Percentiles rank a stretch among this genome's conserved stretches.
phyloP scores from a whole-genome alignment of 2,797 vertebrate species.

The Erithacus rubecula region DNA sequence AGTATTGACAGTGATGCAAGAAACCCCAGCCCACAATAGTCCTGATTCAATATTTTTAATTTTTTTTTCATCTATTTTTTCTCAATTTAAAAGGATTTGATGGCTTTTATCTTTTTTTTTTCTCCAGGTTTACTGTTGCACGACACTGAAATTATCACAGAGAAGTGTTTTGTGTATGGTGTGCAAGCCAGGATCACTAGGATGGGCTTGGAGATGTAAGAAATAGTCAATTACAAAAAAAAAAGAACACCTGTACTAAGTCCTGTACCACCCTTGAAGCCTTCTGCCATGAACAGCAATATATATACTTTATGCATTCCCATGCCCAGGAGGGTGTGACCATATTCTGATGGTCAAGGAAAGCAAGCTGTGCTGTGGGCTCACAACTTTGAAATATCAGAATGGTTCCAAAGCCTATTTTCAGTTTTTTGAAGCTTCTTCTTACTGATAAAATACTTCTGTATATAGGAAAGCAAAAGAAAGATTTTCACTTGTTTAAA shows the following conservation, averaged over 20 bases:
- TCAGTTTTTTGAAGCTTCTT: background rate
- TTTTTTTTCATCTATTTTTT: background rate
- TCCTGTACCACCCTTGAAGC: background rate
- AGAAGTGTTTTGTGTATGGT: background rate
- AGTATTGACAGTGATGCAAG: background rate
- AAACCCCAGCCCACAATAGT: background rate
- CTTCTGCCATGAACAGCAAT: background rate
- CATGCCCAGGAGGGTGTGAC: fast-evolving
- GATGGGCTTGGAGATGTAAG: background rate
- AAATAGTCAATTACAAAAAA: background rate
- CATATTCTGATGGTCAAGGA: background rate
- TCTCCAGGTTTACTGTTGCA: background rate
- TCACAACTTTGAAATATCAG: background rate
- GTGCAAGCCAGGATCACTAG: background rate
- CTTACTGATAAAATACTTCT: background rate
- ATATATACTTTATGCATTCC: background rate
- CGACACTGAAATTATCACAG: background rate
- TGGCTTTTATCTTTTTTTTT: background rate
- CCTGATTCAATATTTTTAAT: background rate
- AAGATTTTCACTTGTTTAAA: background rate
- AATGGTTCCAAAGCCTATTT: background rate
- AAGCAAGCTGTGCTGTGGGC: background rate
- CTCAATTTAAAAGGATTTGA: background rate
- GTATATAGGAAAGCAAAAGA: background rate
- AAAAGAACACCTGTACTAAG: background rate